Base-by-base conservation (phyloP, 1,140 invertebrate species). In the Drosophila lini region DNA sequence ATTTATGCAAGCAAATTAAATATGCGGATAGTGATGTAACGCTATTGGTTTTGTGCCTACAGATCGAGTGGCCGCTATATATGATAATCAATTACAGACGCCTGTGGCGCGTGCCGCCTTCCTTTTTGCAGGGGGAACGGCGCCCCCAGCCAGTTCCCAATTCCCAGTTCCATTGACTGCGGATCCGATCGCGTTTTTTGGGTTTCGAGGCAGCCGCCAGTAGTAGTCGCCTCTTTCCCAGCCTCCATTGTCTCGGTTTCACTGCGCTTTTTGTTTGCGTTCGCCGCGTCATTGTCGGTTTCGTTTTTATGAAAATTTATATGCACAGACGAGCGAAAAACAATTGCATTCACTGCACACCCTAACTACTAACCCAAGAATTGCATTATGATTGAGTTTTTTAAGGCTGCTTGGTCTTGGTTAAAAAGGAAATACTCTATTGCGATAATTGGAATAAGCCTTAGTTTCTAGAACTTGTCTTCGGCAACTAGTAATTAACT, bases 1-100 rank as follows among this genome's bases (percentile, higher is more conserved):
- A 58, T 75, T 50, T 75, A 67, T 76, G 73, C 52, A 64, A 68
- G 48, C 50, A 50, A 60, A 53, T 59, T 77, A 71, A 71, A 41
- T 59, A 73, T 71, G 53, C 34, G 41, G 22, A 48, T 32, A 68
- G 64, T 77, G 74, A 77, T 77, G 74, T 59, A 77, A 77, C 58
- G 48, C 55, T 48, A 68, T 76, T 55, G 74, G 70, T 60, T 76
- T 76, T 52, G 34, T 22, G 50, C 34, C 34, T n/a, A 41, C 25
- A 57, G 67, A 58, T 71, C 44, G 65, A 45, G 52, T 36, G 69
- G n/a, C 16, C 36, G 42, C 48, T 25, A 19, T 36, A 76, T 77
- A 47, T 42, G 62, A 77, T 77, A 77, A 77, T 77, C 74, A 77
- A 77, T 77, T 77, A 77, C 73, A 68, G 74, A 47, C 62, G 74